Conservation (phyloP, 2,797 vertebrate genomes). For the Fratercula arctica region DNA sequence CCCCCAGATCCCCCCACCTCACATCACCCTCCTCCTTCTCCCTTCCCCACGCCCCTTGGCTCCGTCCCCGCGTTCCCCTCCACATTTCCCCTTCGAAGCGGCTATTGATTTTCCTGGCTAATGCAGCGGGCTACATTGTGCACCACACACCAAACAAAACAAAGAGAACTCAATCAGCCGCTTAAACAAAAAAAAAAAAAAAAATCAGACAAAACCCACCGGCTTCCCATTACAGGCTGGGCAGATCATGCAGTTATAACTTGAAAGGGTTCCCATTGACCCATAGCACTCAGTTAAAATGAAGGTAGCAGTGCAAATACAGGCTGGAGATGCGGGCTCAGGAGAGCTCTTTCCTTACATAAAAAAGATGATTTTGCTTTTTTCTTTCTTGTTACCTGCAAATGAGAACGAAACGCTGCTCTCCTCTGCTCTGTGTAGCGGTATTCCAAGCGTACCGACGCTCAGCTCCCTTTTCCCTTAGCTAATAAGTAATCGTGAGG, state of each 20-base stretch:
- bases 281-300: not conserved
- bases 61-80: not conserved
- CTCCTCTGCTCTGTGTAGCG: not conserved
- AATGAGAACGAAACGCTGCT: not conserved
- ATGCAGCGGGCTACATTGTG: not conserved
- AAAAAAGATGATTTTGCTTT: not conserved
- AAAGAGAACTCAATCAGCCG: not conserved
- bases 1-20: not conserved
- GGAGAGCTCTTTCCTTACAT: conserved; percentile 1
- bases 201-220: not conserved
- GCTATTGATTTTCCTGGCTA: conserved; percentile 54
- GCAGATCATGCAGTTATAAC: not conserved
- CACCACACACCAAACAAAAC: not conserved
- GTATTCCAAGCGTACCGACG: not conserved
- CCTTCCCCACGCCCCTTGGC: not conserved
- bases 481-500: conserved; percentile 72
- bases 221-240: not conserved
- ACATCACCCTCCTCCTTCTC: not conserved
- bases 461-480: conserved; percentile 44
- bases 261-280: not conserved
- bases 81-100: conserved; percentile 5
- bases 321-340: not conserved
- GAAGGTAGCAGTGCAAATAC: not conserved
- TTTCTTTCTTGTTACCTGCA: not conserved
- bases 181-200: not conserved